Evolutionary conservation across 2,888 invertebrate genomes (phyloP).

Genomic region (Neria commutata): DNA sequence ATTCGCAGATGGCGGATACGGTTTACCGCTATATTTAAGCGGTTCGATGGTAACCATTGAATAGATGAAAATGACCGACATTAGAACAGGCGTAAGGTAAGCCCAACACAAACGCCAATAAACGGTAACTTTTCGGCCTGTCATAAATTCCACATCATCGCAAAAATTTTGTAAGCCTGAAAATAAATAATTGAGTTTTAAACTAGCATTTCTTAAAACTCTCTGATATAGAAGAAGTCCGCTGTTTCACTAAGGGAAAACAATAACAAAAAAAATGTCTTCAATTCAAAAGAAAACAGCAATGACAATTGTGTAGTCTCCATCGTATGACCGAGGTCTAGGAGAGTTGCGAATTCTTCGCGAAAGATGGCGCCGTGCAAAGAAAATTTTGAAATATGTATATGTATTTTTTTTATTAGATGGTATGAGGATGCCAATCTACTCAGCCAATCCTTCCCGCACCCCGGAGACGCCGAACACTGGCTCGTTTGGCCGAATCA

Average conservation of each 20-base stretch:
- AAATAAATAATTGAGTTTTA: not conserved
- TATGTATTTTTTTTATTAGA: too few relatives aligned
- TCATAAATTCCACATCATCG: conserved; percentile 79
- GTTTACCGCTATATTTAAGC: conserved; percentile 65
- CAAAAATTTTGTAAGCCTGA: conserved; percentile 69
- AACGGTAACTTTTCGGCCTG: conserved; percentile 67
- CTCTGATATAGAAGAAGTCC: too few relatives aligned
- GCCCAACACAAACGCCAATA: conserved; percentile 84
- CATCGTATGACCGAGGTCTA: too few relatives aligned
- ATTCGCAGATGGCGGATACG: conserved; percentile 67
- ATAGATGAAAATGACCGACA: conserved; percentile 74
- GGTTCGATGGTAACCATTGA: conserved; percentile 68
- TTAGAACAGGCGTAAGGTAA: conserved; percentile 71
- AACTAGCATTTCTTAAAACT: too few relatives aligned
- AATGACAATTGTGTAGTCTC: not conserved
- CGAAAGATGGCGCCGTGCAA: too few relatives aligned
- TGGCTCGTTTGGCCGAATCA: too few relatives aligned
- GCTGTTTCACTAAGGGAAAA: too few relatives aligned
- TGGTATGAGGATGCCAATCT: too few relatives aligned
- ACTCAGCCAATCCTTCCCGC: too few relatives aligned
- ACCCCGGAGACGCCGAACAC: too few relatives aligned
- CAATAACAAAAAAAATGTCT: not conserved
- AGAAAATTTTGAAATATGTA: too few relatives aligned
- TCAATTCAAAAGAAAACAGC: not conserved
- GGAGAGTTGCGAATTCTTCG: too few relatives aligned